phyloP scores from a whole-genome alignment of 2,797 vertebrate genomes.

The Dryobates pubescens region DNA sequence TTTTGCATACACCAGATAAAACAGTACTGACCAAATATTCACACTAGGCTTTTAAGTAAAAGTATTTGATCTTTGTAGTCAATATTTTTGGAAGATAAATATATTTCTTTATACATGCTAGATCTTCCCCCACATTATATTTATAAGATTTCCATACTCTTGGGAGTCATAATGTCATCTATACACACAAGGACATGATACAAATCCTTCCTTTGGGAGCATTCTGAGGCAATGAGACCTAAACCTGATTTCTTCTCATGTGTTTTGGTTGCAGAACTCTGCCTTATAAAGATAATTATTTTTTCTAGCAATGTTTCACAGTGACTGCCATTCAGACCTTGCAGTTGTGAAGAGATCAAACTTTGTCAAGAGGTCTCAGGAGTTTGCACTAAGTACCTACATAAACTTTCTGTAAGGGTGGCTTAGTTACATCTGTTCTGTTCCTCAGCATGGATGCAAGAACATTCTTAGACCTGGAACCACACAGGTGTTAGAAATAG shows the following conservation, averaged over 20 bases:
- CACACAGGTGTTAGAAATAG: slow-evolving; percentile 1
- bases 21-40: slow-evolving; percentile 31
- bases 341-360: neutral
- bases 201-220: neutral
- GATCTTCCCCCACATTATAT: neutral
- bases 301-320: neutral
- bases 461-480: slow-evolving; percentile 10
- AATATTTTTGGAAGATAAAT: slow-evolving; percentile 12
- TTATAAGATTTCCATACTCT: neutral
- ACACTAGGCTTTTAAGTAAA: slow-evolving; percentile 2
- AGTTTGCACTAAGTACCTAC: neutral
- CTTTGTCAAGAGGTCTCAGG: neutral
- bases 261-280: neutral
- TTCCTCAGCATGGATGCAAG: neutral
- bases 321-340: neutral
- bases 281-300: neutral
- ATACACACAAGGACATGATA: neutral
- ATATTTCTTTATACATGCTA: neutral
- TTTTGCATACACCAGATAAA: slow-evolving; percentile 30
- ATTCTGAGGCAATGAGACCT: neutral
- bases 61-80: neutral
- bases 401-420: neutral
- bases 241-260: neutral
- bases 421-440: neutral
- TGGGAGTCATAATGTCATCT: neutral